Evolutionary conservation across 2,888 invertebrate species (phyloP).

Genomic region (Tipula helvola): DNA sequence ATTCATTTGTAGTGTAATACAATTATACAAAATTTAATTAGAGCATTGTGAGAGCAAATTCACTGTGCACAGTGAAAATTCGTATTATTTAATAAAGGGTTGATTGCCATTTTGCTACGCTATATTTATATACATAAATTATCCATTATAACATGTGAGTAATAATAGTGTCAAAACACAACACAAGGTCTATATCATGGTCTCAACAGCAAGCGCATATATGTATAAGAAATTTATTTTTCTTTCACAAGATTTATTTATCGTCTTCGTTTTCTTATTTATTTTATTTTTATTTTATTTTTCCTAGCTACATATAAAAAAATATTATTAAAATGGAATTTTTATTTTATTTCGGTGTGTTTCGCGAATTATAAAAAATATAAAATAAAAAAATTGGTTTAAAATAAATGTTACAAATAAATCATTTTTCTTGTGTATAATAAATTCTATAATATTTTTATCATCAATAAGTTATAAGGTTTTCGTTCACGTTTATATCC

Average conservation of each 20-base stretch:
- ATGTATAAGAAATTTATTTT: background rate
- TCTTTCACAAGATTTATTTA: background rate
- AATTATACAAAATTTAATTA: background rate
- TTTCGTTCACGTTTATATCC: background rate
- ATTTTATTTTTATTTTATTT: background rate
- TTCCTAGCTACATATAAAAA: background rate
- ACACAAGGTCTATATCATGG: background rate
- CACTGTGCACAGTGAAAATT: background rate
- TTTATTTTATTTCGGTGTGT: background rate
- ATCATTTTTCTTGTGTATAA: background rate
- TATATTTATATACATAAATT: background rate
- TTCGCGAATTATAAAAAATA: background rate
- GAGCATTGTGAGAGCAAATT: background rate
- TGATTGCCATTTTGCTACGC: background rate
- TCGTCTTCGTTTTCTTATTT: background rate
- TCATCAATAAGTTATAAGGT: slow-evolving; percentile 4
- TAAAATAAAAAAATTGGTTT: background rate
- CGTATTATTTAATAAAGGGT: background rate
- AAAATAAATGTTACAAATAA: background rate
- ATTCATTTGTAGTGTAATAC: background rate
- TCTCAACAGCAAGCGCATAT: background rate
- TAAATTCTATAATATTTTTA: background rate
- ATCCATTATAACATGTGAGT: background rate
- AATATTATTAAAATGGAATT: background rate
- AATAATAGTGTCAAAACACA: background rate